A percentile compares a stretch with the other conserved stretches of the same genome.
These are phyloP conservation scores for Philhelius pedissequus DNA, from an alignment of 2,888 invertebrate species.

Conservation along the genomic window DNA sequence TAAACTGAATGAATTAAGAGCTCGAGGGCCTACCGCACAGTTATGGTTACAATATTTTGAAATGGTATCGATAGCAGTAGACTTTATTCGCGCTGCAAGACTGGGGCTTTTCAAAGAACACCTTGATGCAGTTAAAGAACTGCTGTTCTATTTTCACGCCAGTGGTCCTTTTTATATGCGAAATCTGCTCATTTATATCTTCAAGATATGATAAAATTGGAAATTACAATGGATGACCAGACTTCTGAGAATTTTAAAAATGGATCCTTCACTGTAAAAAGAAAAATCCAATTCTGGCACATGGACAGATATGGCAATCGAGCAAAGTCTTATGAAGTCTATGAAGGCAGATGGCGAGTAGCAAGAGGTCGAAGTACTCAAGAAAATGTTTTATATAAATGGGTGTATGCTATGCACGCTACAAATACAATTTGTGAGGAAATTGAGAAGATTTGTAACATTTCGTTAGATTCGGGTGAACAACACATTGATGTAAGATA, in stretches of 20 bases:
- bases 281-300: conserved; percentile 58
- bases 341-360: conserved; percentile 76
- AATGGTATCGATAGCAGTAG: conserved; percentile 4
- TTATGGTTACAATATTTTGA: not conserved
- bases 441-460: not conserved
- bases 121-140: conserved; percentile 71
- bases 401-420: conserved; percentile 73
- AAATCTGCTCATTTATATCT: conserved; percentile 71
- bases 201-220: conserved; percentile 71
- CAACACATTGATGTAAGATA: conserved; percentile 62
- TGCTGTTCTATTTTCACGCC: conserved; percentile 75
- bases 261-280: not conserved
- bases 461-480: not conserved
- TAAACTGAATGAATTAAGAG: not conserved
- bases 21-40: not conserved
- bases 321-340: conserved; percentile 72
- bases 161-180: conserved; percentile 73
- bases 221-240: conserved; percentile 69
- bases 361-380: conserved; percentile 76
- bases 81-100: conserved; percentile 72
- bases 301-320: conserved; percentile 73
- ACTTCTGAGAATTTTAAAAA: not conserved
- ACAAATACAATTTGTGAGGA: conserved; percentile 71
- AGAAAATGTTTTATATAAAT: conserved; percentile 76
- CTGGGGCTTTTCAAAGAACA: conserved; percentile 71